Conservation (phyloP, 2,113 vertebrate genomes). For the Pipra filicauda region DNA sequence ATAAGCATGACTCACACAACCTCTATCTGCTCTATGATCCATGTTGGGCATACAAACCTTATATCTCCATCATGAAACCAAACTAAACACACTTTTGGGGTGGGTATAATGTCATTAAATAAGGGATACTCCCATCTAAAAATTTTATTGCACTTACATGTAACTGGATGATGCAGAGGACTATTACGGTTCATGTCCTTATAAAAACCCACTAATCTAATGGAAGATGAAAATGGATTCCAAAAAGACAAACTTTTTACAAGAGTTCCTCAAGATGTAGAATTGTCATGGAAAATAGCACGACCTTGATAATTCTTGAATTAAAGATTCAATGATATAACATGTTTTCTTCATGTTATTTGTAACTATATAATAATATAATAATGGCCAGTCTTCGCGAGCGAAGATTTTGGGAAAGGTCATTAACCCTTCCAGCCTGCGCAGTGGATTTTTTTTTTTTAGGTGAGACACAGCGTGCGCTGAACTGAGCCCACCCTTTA, state of each 20-base stretch:
- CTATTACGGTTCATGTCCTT: neutral
- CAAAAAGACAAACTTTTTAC: neutral
- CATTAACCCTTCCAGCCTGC: too few species aligned
- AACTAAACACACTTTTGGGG: neutral
- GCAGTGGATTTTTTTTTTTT: too few species aligned
- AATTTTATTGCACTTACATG: neutral
- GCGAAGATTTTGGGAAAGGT: too few species aligned
- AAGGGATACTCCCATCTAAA: neutral
- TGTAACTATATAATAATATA: too few species aligned
- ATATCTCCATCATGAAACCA: neutral
- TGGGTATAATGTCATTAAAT: neutral
- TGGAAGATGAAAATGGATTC: neutral
- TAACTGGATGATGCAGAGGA: neutral
- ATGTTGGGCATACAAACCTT: neutral
- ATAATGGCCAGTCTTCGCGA: too few species aligned
- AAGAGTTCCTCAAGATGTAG: neutral
- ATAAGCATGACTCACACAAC: slow-evolving; percentile 11
- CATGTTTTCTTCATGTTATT: neutral
- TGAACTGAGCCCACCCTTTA: too few species aligned
- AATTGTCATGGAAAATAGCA: neutral
- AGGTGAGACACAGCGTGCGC: too few species aligned
- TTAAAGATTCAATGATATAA: neutral
- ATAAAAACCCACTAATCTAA: neutral
- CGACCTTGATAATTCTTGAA: rapidly evolving
- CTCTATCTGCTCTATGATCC: slow-evolving; percentile 44